These are phyloP conservation scores for Prenolepis imparis DNA, from an alignment of 2,888 invertebrate genomes.

Conservation along the genomic window DNA sequence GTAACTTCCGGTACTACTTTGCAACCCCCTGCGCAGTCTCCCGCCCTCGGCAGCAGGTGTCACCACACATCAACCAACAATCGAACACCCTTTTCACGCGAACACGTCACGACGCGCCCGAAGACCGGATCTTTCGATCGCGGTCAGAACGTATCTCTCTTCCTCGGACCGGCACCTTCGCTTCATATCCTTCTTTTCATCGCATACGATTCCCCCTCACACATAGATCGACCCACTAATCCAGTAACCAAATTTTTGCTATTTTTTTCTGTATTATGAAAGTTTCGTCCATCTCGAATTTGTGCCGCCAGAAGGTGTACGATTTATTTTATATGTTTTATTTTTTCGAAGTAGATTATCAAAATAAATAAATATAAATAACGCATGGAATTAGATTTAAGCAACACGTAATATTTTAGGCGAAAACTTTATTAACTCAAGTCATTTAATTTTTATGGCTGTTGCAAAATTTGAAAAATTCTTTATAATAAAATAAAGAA, in stretches of 20 bases:
- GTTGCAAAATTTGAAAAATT: neutral
- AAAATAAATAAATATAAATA: neutral
- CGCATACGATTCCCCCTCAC: neutral
- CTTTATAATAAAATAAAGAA: neutral
- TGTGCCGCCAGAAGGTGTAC: neutral
- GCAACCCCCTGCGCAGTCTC: constrained; percentile 78
- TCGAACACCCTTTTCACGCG: constrained; percentile 71
- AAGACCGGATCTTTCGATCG: constrained; percentile 41
- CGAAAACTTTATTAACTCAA: neutral
- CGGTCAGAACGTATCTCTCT: constrained; percentile 17
- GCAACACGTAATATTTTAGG: neutral
- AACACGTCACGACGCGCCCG: constrained; percentile 49
- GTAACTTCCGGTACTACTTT: constrained; percentile 76
- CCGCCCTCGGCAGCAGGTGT: constrained; percentile 80
- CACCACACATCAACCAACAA: constrained; percentile 84
- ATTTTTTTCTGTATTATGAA: neutral
- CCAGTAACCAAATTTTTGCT: neutral
- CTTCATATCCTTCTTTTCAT: neutral
- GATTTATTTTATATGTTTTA: constrained; percentile 5
- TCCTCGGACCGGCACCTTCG: constrained; percentile 40
- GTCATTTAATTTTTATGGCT: neutral
- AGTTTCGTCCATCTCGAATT: constrained; percentile 11
- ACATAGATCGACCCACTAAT: neutral
- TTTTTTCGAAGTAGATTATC: neutral
- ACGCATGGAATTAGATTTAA: neutral